Percentiles rank a stretch among this genome's conserved stretches.
Evolutionary conservation across 2,113 vertebrate genomes (phyloP).

Genomic region (Prietella phreatophila): DNA sequence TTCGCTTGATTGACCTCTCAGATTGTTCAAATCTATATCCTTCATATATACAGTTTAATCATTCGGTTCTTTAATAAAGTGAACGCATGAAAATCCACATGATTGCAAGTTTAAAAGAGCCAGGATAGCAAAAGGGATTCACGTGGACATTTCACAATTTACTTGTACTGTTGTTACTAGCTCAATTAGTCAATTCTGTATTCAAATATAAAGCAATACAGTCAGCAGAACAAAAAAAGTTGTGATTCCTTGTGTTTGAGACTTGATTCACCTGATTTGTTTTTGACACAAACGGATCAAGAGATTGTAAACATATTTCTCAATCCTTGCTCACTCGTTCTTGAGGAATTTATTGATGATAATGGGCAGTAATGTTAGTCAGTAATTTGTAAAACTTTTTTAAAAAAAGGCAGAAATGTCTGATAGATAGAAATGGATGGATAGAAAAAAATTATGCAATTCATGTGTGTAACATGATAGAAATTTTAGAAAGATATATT

Average conservation of each 20-base stretch:
- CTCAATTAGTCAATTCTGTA: not conserved
- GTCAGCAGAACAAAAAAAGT: not conserved
- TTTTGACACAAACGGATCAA: not conserved
- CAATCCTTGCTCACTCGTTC: not conserved
- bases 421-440: not conserved
- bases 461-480: not conserved
- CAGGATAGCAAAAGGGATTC: not conserved
- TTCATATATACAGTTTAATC: not conserved
- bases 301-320: not conserved
- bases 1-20: not conserved
- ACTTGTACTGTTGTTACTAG: not conserved
- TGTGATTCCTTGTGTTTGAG: not conserved
- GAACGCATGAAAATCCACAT: no score
- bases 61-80: not conserved
- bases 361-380: not conserved
- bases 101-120: not conserved
- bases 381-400: not conserved
- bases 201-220: not conserved
- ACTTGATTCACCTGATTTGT: not conserved
- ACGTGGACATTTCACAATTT: not conserved
- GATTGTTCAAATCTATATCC: not conserved
- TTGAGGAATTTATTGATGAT: not conserved
- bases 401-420: not conserved
- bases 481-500: not conserved
- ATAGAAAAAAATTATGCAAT: not conserved